Evolutionary conservation across 2,113 vertebrate genomes (phyloP).

Genomic region (Stigmatopora argus): DNA sequence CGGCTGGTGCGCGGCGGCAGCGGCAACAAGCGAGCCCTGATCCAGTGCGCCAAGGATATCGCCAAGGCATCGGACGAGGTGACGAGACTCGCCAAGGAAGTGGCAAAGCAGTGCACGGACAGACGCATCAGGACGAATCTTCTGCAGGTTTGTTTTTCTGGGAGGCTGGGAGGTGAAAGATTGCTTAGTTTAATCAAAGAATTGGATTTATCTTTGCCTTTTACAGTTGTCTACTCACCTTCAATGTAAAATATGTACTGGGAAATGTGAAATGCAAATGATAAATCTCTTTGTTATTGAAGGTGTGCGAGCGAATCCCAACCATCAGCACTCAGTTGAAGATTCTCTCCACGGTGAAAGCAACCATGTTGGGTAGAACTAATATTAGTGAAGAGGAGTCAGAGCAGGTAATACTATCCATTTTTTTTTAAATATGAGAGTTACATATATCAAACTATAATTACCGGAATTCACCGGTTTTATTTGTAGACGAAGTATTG

Average conservation of each 20-base stretch:
- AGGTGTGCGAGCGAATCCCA: constrained; percentile 97
- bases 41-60: constrained; percentile 97
- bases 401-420: constrained; percentile 77
- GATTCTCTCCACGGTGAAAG: constrained; percentile 97
- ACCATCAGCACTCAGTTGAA: constrained; percentile 98
- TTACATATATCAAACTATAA: neutral
- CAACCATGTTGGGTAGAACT: constrained; percentile 96
- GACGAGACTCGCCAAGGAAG: constrained; percentile 91
- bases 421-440: neutral
- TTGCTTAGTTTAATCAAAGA: no score
- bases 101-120: constrained; percentile 98
- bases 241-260: neutral
- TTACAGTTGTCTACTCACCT: neutral
- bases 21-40: constrained; percentile 94
- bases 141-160: constrained; percentile 76
- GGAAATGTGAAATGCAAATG: neutral
- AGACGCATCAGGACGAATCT: constrained; percentile 96
- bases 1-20: constrained; percentile 91
- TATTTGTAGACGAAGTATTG: no score
- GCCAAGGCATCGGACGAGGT: constrained; percentile 97
- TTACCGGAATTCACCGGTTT: no score
- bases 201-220: no score
- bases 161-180: neutral
- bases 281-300: constrained; percentile 3
- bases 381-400: constrained; percentile 98